These are phyloP conservation scores for Cyclophora albipunctata DNA, from an alignment of 2,888 invertebrate genomes.

Conservation along the genomic window DNA sequence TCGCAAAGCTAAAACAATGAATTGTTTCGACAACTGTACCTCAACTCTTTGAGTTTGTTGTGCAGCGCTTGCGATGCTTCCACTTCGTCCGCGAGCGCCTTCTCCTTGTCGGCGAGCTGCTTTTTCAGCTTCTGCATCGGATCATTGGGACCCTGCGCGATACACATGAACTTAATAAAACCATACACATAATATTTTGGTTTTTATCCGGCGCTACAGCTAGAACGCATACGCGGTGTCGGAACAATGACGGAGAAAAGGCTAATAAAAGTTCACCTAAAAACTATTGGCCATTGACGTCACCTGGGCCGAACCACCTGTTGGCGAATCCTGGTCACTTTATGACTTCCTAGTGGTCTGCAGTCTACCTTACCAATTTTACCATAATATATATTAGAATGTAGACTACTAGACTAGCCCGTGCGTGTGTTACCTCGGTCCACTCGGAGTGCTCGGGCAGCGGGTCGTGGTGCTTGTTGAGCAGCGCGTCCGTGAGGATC, in stretches of 20 bases:
- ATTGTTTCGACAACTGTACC: slow-evolving; percentile 36
- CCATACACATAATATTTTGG: too few relatives aligned
- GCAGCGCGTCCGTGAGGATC: slow-evolving; percentile 88
- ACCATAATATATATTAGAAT: too few relatives aligned
- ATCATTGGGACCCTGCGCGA: slow-evolving; percentile 82
- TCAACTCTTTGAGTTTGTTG: slow-evolving; percentile 85
- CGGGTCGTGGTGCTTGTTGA: slow-evolving; percentile 91
- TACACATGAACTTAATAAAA: neutral
- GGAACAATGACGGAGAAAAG: too few relatives aligned
- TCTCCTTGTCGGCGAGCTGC: slow-evolving; percentile 91
- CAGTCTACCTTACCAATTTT: too few relatives aligned
- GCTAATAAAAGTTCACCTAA: too few relatives aligned
- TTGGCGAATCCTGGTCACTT: too few relatives aligned
- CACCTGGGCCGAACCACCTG: too few relatives aligned
- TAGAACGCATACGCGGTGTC: too few relatives aligned
- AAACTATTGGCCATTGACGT: too few relatives aligned
- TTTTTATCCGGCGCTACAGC: too few relatives aligned
- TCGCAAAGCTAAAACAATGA: neutral
- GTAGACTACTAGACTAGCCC: too few relatives aligned
- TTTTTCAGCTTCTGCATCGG: slow-evolving; percentile 90
- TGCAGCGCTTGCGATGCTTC: slow-evolving; percentile 85
- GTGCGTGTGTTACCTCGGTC: slow-evolving; percentile 78
- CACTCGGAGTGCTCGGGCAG: slow-evolving; percentile 86
- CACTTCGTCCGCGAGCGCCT: slow-evolving; percentile 82
- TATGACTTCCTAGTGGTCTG: too few relatives aligned